These are phyloP conservation scores for Allobates femoralis DNA, from an alignment of 2,797 vertebrate species.

Conservation along the genomic window DNA sequence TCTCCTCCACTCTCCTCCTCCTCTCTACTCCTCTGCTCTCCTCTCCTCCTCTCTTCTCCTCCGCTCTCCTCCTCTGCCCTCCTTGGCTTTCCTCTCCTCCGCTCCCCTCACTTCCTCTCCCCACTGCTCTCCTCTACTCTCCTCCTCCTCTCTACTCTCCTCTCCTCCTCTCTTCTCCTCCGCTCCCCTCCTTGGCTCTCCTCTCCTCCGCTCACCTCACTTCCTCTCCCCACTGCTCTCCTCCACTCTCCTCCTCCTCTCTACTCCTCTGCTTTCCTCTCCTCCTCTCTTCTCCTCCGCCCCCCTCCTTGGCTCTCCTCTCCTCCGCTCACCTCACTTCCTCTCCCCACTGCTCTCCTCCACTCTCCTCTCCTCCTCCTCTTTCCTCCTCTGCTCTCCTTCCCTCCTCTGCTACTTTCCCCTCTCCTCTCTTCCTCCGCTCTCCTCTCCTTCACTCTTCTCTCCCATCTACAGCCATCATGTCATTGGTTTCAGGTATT, in stretches of 20 bases:
- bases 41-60: background rate
- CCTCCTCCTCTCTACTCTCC: conserved; percentile 67
- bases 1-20: too few species aligned
- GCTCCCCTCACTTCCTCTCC: conserved; percentile 34
- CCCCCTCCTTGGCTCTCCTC: conserved; percentile 66
- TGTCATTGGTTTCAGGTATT: background rate
- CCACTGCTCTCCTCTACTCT: too few species aligned
- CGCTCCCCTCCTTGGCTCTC: conserved; percentile 67
- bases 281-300: conserved; percentile 1
- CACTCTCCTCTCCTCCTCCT: conserved; percentile 49
- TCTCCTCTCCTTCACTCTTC: conserved; percentile 37
- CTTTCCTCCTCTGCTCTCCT: conserved; percentile 65
- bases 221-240: too few species aligned
- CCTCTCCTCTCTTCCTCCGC: conserved; percentile 65
- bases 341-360: conserved; percentile 65
- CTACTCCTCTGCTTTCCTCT: conserved; percentile 65
- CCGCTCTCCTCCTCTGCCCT: too few species aligned
- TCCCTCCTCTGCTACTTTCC: conserved; percentile 43
- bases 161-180: too few species aligned
- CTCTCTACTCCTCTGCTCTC: conserved; percentile 64
- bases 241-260: too few species aligned
- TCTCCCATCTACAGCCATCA: background rate
- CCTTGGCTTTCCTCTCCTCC: conserved; percentile 59
- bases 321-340: too few species aligned
- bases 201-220: background rate